A percentile compares a stretch with the other conserved stretches of the same genome.
phyloP scores from a whole-genome alignment of 2,888 invertebrate species.

The Andrena camellia region DNA sequence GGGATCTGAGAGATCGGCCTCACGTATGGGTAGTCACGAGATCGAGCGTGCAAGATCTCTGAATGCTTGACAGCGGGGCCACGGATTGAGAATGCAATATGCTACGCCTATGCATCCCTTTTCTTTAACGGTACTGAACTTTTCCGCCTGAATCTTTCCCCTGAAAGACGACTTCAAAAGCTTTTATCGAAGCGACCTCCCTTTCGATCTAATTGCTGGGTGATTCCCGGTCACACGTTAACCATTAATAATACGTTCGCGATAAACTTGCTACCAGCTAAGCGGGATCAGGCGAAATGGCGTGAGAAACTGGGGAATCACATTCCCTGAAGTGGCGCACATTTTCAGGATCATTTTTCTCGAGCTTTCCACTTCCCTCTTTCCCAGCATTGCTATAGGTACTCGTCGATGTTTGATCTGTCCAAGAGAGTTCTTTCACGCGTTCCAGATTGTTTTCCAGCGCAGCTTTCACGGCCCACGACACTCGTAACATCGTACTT shows the following conservation, averaged over 20 bases:
- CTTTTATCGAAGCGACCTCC: neutral
- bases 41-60: slow-evolving; percentile 14
- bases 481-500: slow-evolving; percentile 1
- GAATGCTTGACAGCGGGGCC: slow-evolving; percentile 11
- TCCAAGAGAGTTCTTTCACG: neutral
- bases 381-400: neutral
- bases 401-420: slow-evolving; percentile 29
- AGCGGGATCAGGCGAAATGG: neutral
- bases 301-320: neutral
- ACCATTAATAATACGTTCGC: too few species aligned
- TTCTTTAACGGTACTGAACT: slow-evolving; percentile 3
- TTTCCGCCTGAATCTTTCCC: neutral
- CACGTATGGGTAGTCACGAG: slow-evolving; percentile 37
- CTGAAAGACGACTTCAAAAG: neutral
- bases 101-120: neutral
- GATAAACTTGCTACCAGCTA: too few species aligned
- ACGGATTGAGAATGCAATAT: neutral
- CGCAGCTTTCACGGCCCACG: slow-evolving; percentile 28
- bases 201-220: too few species aligned
- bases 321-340: slow-evolving; percentile 51
- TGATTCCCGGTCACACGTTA: too few species aligned
- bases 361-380: slow-evolving; percentile 20
- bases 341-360: slow-evolving; percentile 65
- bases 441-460: slow-evolving; percentile 10
- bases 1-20: slow-evolving; percentile 12